Evolutionary conservation across 1,140 invertebrate species (phyloP).

Genomic region (Ephestia elutella): DNA sequence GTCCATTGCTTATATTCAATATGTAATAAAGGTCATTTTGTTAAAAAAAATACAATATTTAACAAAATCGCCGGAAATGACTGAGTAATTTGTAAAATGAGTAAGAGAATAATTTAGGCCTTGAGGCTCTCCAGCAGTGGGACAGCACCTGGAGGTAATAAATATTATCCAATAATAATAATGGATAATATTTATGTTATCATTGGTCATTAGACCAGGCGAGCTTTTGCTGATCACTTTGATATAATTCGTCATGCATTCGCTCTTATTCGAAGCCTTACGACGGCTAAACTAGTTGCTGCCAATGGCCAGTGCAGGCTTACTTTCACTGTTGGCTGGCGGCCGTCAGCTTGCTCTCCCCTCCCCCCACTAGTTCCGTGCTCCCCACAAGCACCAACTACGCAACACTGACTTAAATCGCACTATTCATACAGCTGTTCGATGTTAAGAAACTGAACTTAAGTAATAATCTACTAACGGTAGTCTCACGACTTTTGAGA

Average conservation of each 20-base stretch:
- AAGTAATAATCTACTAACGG: not conserved
- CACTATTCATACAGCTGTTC: constrained; percentile 2
- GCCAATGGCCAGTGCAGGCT: constrained; percentile 34
- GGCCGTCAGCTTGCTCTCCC: constrained; percentile 47
- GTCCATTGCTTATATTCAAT: too few species aligned
- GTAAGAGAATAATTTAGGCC: too few species aligned
- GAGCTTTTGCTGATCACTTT: too few species aligned
- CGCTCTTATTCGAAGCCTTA: not conserved
- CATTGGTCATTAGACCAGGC: too few species aligned
- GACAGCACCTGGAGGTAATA: too few species aligned
- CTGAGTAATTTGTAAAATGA: too few species aligned
- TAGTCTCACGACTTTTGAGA: not conserved
- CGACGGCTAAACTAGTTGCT: constrained; percentile 4
- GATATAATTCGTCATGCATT: not conserved
- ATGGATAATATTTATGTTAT: too few species aligned
- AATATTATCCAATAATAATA: too few species aligned
- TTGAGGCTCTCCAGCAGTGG: too few species aligned
- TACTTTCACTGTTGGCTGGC: constrained; percentile 68
- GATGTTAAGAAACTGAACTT: constrained; percentile 2
- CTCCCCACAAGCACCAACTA: constrained; percentile 24
- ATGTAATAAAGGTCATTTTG: too few species aligned
- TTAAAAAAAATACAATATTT: too few species aligned
- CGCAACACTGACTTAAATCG: constrained; percentile 54
- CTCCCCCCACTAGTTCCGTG: constrained; percentile 20
- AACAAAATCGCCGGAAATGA: too few species aligned